Evolutionary conservation across 1,140 invertebrate genomes (phyloP).

Genomic region (Leptoteleia sp.): DNA sequence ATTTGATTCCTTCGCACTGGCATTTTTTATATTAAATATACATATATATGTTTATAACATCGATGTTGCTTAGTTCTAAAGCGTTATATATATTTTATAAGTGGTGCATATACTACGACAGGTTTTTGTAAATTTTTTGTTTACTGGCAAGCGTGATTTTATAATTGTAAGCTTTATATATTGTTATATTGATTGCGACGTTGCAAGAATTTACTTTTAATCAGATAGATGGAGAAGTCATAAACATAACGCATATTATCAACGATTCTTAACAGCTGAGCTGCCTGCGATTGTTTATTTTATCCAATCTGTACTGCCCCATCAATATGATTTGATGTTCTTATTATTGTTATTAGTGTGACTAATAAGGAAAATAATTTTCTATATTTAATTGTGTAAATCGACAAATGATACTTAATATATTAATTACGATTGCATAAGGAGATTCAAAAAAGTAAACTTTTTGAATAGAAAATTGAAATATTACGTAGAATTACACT

Average conservation of each 20-base stretch:
- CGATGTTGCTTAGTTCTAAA: constrained; percentile 43
- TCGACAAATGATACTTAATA: too few relatives aligned
- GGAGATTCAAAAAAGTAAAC: too few relatives aligned
- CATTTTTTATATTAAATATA: constrained; percentile 29
- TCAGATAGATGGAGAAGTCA: constrained; percentile 8
- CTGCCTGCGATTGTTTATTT: constrained; percentile 27
- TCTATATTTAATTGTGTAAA: too few relatives aligned
- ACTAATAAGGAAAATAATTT: too few relatives aligned
- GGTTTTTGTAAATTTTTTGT: constrained; percentile 14
- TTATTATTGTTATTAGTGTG: neutral
- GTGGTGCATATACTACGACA: constrained; percentile 20
- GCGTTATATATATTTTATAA: constrained; percentile 38
- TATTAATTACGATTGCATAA: too few relatives aligned
- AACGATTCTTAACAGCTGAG: constrained; percentile 28
- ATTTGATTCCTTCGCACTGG: constrained; percentile 30
- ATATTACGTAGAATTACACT: too few relatives aligned
- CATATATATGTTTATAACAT: constrained; percentile 28
- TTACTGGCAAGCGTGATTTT: constrained; percentile 12
- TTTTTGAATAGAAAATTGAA: too few relatives aligned
- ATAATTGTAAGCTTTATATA: constrained; percentile 31
- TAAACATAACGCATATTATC: constrained; percentile 2
- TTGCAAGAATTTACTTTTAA: constrained; percentile 26
- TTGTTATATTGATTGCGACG: constrained; percentile 30
- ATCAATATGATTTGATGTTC: constrained; percentile 7
- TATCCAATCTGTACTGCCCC: constrained; percentile 21